Evolutionary conservation across 1,140 invertebrate species (phyloP).

Genomic region (Drosophila eugracilis): DNA sequence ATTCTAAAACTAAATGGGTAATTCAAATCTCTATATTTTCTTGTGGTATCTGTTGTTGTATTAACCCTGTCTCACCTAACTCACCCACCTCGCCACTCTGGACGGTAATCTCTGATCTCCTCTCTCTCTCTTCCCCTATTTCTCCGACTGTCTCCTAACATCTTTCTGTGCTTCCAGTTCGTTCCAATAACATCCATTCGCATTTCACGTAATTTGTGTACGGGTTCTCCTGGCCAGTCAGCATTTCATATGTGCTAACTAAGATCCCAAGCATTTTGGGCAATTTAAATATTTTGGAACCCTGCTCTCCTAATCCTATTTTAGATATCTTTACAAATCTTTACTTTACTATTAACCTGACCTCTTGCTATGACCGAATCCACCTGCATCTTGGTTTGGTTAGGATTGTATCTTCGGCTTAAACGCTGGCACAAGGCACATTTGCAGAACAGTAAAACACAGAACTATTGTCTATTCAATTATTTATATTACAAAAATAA

Average conservation of each 20-base stretch:
- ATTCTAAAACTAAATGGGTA: conserved; percentile 73
- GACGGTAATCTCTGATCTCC: conserved; percentile 4
- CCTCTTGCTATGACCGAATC: not conserved
- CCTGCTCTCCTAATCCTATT: not conserved
- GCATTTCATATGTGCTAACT: conserved; percentile 57
- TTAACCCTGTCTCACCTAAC: conserved; percentile 64
- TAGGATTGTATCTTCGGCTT: conserved; percentile 18
- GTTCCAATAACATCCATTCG: conserved; percentile 32
- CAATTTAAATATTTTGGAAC: not conserved
- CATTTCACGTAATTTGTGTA: conserved; percentile 27
- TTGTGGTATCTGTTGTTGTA: conserved; percentile 63
- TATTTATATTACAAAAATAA: not conserved
- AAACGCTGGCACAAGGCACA: conserved; percentile 58
- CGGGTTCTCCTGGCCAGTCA: conserved; percentile 70
- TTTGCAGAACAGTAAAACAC: conserved; percentile 39
- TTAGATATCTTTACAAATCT: conserved; percentile 5
- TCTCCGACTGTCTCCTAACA: conserved; percentile 17
- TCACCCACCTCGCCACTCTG: conserved; percentile 6
- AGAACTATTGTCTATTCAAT: conserved; percentile 1
- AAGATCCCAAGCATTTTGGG: conserved; percentile 1
- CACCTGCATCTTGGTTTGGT: not conserved
- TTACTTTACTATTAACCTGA: conserved; percentile 6
- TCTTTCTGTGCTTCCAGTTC: conserved; percentile 34
- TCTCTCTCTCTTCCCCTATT: not conserved
- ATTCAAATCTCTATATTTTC: conserved; percentile 63